Percentiles rank a stretch among this genome's conserved stretches.
These are phyloP conservation scores for Metridium senile DNA, from an alignment of 92 coral and sea anemone species.

Conservation along the genomic window DNA sequence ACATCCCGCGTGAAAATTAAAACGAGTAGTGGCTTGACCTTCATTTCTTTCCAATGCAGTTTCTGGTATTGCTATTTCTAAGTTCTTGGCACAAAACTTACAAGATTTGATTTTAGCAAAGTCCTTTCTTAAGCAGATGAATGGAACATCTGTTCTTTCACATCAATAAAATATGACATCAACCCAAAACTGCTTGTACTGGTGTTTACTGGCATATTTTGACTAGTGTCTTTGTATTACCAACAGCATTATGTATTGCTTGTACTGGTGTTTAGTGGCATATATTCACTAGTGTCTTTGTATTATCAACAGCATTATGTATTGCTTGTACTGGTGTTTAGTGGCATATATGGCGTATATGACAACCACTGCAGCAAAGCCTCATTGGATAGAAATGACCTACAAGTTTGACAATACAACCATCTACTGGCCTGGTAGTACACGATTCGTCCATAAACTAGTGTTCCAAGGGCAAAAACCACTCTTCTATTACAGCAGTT, in stretches of 20 bases:
- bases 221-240: background rate
- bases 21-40: too few species aligned
- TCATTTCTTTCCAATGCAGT: too few species aligned
- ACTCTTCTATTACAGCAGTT: slow-evolving; percentile 33
- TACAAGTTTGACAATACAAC: slow-evolving; percentile 65
- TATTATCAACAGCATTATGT: background rate
- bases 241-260: background rate
- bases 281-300: background rate
- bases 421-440: slow-evolving; percentile 59
- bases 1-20: too few species aligned
- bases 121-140: too few species aligned
- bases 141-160: too few species aligned
- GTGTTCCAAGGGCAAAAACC: slow-evolving; percentile 21
- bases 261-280: too few species aligned
- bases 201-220: too few species aligned
- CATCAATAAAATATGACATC: too few species aligned
- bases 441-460: slow-evolving; percentile 38
- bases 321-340: background rate
- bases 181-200: too few species aligned
- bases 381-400: slow-evolving; percentile 36
- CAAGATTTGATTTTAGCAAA: too few species aligned
- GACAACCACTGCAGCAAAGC: background rate
- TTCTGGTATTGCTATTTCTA: too few species aligned
- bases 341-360: background rate
- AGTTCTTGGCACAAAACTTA: too few species aligned